Base-by-base conservation (phyloP, 2,113 vertebrate genomes). In the Proterorhinus semilunaris region DNA sequence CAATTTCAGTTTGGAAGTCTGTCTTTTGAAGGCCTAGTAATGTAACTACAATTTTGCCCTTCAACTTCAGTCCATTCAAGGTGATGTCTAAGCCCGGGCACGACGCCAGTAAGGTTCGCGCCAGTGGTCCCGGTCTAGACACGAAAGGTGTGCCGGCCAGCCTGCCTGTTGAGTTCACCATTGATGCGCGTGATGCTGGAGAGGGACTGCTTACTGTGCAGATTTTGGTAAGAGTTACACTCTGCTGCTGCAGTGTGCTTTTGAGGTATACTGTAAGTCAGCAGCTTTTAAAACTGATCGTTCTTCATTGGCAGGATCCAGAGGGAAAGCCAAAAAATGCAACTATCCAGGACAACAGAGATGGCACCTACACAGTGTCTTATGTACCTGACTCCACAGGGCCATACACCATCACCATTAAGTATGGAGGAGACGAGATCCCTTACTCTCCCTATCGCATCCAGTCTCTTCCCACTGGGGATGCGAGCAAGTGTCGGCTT, bases 261-360 rank as follows among this genome's bases (percentile, higher is more conserved):
- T 50, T 43, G 9, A 49, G 9, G 10, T 16, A 36, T 7, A 64
- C 43, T 21, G 46, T 12, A 55, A 58, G 55, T 16, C 8, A n/a
- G 4, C 21, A n/a, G 62, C 6, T 50, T 8, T 62, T 55, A 61
- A 36, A 62, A 75, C 5, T n/a, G 27, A 1, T 59, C 8, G 46
- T 64, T 9, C 2, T 74, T 9, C 50, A 21, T n/a, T 64, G 62
- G 36, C 79, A 97, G 96, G 96, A 98, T 73, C 96, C 96, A 0
- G 96, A 98, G 79, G 96, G 96, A 12, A 95, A 96, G 65, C 96
- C 96, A 51, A 98, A 96, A 88, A 97, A 98, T 51, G 96, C 96
- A 1, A 94, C 93, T 10, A 97, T 98, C 79, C 94, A 96, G 69
- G 96, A 98, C 92, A 97, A 98, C 0, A 90, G 94, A 6, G 96